Evolutionary conservation across 2,113 vertebrate species (phyloP).

Genomic region (Eonycteris spelaea): DNA sequence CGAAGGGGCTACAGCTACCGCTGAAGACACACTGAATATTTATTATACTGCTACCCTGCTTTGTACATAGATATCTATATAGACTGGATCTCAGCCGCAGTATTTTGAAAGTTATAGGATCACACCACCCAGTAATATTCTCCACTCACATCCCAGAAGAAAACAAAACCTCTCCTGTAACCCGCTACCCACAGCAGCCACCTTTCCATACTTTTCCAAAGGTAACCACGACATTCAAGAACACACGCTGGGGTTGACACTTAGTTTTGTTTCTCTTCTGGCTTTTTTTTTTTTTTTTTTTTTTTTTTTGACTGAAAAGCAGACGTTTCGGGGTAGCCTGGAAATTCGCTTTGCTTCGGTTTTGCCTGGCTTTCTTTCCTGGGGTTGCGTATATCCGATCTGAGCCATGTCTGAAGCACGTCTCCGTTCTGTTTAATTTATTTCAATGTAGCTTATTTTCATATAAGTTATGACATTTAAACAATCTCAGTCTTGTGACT

Average conservation of each 20-base stretch:
- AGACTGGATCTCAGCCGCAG: slow-evolving; percentile 67
- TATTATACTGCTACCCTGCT: slow-evolving; percentile 68
- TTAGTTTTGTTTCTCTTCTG: slow-evolving; percentile 62
- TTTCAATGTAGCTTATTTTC: slow-evolving; percentile 88
- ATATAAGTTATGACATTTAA: slow-evolving; percentile 86
- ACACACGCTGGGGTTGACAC: slow-evolving; percentile 36
- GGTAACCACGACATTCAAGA: slow-evolving; percentile 63
- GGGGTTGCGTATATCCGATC: slow-evolving; percentile 48
- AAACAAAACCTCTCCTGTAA: background rate
- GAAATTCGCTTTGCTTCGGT: slow-evolving; percentile 52
- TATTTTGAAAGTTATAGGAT: slow-evolving; percentile 75
- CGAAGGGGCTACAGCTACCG: slow-evolving; percentile 51
- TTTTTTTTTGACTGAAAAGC: slow-evolving; percentile 70
- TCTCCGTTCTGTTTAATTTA: slow-evolving; percentile 87
- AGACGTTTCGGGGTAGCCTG: slow-evolving; percentile 56
- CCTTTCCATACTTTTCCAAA: slow-evolving; percentile 64
- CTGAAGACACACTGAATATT: slow-evolving; percentile 74
- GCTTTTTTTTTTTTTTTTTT: slow-evolving; percentile 55
- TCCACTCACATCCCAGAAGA: slow-evolving; percentile 60
- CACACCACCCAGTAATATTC: slow-evolving; percentile 31
- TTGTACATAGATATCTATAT: slow-evolving; percentile 75
- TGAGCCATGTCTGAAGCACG: slow-evolving; percentile 74
- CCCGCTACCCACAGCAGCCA: slow-evolving; percentile 15
- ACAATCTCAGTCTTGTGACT: slow-evolving; percentile 88
- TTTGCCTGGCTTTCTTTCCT: slow-evolving; percentile 74